phyloP scores from a whole-genome alignment of 2,888 invertebrate genomes.

The Cataglyphis rosenhaueri region DNA sequence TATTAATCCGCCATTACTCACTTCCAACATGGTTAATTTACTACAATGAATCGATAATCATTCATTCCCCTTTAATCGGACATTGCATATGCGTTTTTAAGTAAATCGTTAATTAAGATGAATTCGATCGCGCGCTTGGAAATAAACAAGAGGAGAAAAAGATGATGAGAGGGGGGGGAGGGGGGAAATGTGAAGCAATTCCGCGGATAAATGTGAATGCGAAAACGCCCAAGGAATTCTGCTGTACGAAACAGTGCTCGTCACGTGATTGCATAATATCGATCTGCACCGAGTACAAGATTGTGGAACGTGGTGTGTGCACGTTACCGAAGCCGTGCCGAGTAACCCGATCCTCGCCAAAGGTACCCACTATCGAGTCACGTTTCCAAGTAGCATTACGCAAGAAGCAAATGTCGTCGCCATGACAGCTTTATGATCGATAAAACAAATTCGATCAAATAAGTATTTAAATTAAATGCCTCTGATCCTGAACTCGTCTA shows the following conservation, averaged over 20 bases:
- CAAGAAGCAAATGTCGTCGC: slow-evolving; percentile 44
- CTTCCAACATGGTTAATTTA: neutral
- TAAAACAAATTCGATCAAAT: slow-evolving; percentile 50
- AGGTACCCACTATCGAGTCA: slow-evolving; percentile 59
- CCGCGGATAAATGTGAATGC: slow-evolving; percentile 4
- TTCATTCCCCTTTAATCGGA: neutral
- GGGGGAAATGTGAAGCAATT: neutral
- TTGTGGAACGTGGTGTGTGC: slow-evolving; percentile 49
- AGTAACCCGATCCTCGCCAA: slow-evolving; percentile 61
- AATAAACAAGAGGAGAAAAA: neutral
- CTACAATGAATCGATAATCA: neutral
- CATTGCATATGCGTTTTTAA: neutral
- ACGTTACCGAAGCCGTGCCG: slow-evolving; percentile 26
- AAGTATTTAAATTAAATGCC: slow-evolving; percentile 11
- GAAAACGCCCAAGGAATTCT: slow-evolving; percentile 37
- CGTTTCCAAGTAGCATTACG: slow-evolving; percentile 60
- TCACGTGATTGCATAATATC: slow-evolving; percentile 60
- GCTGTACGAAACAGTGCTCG: slow-evolving; percentile 37
- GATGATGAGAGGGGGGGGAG: no score
- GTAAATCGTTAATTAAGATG: neutral
- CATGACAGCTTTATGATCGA: slow-evolving; percentile 54
- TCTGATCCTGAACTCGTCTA: neutral
- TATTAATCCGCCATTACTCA: neutral
- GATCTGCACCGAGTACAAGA: slow-evolving; percentile 47
- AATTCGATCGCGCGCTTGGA: slow-evolving; percentile 5